Conservation (phyloP, 2,888 invertebrate genomes). For the Cybosia mesomella region DNA sequence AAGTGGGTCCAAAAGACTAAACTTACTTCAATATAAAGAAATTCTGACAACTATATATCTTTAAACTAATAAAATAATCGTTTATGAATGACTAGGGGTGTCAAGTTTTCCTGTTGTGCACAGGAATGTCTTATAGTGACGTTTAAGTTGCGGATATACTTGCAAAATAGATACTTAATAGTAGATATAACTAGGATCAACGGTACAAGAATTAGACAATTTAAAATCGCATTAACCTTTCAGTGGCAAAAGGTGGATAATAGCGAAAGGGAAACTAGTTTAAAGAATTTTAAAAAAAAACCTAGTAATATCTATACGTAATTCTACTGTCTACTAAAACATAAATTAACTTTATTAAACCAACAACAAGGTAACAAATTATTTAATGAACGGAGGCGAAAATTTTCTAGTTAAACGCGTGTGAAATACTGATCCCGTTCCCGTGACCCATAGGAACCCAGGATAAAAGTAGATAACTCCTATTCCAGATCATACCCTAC, state of each 20-base stretch:
- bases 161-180: too few relatives aligned
- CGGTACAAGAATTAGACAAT: background rate
- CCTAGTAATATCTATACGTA: background rate
- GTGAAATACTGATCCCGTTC: background rate
- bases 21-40: background rate
- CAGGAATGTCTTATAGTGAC: background rate
- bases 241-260: background rate
- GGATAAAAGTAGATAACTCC: too few relatives aligned
- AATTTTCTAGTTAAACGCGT: background rate
- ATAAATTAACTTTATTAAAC: background rate
- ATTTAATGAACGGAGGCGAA: background rate
- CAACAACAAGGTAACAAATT: background rate
- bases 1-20: background rate
- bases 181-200: background rate
- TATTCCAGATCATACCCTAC: too few relatives aligned
- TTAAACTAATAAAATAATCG: too few relatives aligned
- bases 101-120: background rate
- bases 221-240: constrained; percentile 3
- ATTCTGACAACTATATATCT: too few relatives aligned
- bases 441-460: background rate
- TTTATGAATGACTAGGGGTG: background rate
- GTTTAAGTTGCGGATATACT: background rate
- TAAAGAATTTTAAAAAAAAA: background rate
- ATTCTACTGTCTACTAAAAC: background rate
- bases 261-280: constrained; percentile 10